phyloP scores from a whole-genome alignment of 2,797 vertebrate species.

The Lates japonicus region DNA sequence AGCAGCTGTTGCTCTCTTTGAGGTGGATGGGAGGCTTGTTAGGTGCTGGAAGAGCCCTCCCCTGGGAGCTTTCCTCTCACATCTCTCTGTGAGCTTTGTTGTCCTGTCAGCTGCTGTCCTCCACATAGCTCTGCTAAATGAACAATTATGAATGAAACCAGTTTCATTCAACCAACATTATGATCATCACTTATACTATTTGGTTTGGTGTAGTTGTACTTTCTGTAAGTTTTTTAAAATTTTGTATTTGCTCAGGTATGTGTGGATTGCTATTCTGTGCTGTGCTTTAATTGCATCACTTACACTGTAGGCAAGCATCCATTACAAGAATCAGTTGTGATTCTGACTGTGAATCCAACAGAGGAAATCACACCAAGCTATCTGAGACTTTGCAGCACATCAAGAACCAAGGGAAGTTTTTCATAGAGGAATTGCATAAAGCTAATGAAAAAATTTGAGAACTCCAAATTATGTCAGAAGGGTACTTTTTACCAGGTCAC shows the following conservation, averaged over 20 bases:
- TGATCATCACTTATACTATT: not conserved
- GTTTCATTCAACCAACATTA: not conserved
- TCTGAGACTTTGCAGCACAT: not conserved
- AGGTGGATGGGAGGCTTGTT: conserved; percentile 48
- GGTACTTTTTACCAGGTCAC: too few relatives aligned
- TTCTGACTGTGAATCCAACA: not conserved
- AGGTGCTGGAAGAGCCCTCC: conserved; percentile 29
- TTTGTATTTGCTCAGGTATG: not conserved
- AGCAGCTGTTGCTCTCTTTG: conserved; percentile 14
- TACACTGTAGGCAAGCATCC: not conserved
- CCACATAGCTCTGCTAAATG: not conserved
- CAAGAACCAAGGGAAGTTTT: not conserved
- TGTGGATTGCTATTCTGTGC: not conserved
- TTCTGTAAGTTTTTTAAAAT: not conserved
- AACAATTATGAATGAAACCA: conserved; percentile 10
- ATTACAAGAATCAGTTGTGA: conserved; percentile 17
- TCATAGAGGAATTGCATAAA: not conserved
- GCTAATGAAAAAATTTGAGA: not conserved
- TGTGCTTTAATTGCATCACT: conserved; percentile 13
- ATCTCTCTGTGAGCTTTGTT: conserved; percentile 28
- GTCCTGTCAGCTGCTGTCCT: conserved; percentile 9
- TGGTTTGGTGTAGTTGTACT: not conserved
- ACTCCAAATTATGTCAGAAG: too few relatives aligned
- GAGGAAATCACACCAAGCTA: not conserved
- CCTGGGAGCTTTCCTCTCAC: conserved; percentile 24